Percentiles rank a stretch among this genome's conserved stretches.
Evolutionary conservation across 2,797 vertebrate species (phyloP).

Genomic region (Calcarius lapponicus): DNA sequence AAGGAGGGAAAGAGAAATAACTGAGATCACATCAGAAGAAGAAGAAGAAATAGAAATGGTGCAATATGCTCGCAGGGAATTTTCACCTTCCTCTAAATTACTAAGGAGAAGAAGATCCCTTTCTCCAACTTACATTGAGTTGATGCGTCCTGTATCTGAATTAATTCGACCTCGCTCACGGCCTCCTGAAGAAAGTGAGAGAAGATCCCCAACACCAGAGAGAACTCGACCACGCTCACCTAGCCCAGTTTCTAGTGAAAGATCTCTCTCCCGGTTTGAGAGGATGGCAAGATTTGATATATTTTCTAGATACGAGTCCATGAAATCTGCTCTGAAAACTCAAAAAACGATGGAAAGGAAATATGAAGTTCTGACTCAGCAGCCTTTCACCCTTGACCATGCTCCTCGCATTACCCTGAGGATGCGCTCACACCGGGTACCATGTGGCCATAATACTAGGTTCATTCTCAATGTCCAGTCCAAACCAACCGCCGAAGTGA

Average conservation of each 20-base stretch:
- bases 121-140: constrained; percentile 91
- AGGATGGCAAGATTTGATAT: constrained; percentile 90
- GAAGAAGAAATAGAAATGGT: constrained; percentile 84
- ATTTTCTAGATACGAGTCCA: constrained; percentile 93
- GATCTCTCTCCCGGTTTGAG: constrained; percentile 92
- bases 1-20: constrained; percentile 82
- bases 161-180: constrained; percentile 82
- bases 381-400: constrained; percentile 94
- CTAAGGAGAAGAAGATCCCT: constrained; percentile 92
- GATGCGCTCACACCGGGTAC: constrained; percentile 95
- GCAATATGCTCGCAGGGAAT: constrained; percentile 78
- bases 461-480: constrained; percentile 95
- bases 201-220: constrained; percentile 83
- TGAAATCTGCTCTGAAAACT: constrained; percentile 92
- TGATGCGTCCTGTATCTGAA: constrained; percentile 94
- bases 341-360: constrained; percentile 85
- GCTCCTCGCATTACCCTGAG: constrained; percentile 91
- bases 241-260: constrained; percentile 92
- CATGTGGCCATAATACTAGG: constrained; percentile 85
- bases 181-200: constrained; percentile 79
- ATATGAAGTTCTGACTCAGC: constrained; percentile 88
- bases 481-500: constrained; percentile 89
- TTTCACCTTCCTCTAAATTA: constrained; percentile 82
- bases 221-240: constrained; percentile 96
- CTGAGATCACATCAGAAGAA: constrained; percentile 77